Percentiles rank a stretch among this genome's conserved stretches.
Conservation (phyloP, 2,113 vertebrate species). For the Stercorarius parasiticus region DNA sequence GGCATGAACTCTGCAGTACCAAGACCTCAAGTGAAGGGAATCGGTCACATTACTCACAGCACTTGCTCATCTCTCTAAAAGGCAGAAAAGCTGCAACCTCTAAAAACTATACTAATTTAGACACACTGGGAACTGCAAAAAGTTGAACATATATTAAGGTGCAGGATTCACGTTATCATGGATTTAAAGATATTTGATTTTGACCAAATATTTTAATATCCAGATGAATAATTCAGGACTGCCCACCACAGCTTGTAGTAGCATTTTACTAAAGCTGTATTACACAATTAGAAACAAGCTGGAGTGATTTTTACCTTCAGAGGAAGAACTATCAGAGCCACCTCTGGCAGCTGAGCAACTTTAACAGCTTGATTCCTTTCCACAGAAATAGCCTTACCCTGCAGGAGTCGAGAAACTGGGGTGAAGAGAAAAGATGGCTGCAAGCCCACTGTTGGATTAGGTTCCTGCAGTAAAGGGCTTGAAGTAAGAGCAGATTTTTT, state of each 20-base stretch:
- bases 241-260: neutral
- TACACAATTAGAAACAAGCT: neutral
- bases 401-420: neutral
- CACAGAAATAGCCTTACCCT: neutral
- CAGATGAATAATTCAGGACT: neutral
- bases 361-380: neutral
- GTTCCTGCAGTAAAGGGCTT: neutral
- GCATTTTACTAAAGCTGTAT: neutral
- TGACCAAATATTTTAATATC: neutral
- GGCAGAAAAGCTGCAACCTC: neutral
- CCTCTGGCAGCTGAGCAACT: neutral
- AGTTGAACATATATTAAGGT: neutral
- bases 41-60: fast-evolving
- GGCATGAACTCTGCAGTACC: neutral
- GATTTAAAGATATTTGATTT: neutral
- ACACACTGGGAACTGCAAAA: neutral
- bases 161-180: neutral
- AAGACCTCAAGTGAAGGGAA: neutral
- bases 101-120: neutral
- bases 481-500: neutral
- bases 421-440: neutral
- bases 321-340: neutral
- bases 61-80: neutral
- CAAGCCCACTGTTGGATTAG: neutral
- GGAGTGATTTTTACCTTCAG: neutral